Percentiles rank a stretch among this genome's conserved stretches.
Evolutionary conservation across 1,140 invertebrate genomes (phyloP).

Genomic region (Stegodyphus mimosarum): DNA sequence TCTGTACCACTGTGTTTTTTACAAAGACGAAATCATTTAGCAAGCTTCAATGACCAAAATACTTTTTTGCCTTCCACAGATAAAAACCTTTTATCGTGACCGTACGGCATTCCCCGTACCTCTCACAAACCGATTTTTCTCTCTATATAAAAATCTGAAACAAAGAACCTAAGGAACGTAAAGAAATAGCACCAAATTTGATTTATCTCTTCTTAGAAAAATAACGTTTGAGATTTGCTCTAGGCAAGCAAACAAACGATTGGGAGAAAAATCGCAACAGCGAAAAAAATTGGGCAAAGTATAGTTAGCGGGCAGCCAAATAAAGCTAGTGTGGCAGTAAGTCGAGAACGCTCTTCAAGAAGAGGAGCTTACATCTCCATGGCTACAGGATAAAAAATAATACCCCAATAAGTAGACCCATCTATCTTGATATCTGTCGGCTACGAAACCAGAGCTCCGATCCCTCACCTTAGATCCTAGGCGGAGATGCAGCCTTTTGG

Average conservation of each 20-base stretch:
- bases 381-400: conserved; percentile 58
- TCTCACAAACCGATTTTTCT: too few relatives aligned
- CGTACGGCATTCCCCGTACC: too few relatives aligned
- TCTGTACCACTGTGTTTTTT: too few relatives aligned
- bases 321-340: neutral
- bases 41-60: too few relatives aligned
- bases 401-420: conserved; percentile 53
- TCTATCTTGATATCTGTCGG: conserved; percentile 57
- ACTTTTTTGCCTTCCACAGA: too few relatives aligned
- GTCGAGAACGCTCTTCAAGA: conserved; percentile 3
- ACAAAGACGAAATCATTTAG: too few relatives aligned
- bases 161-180: neutral
- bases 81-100: too few relatives aligned
- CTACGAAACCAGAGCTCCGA: conserved; percentile 36
- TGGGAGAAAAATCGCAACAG: neutral
- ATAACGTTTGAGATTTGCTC: conserved; percentile 2
- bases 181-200: neutral
- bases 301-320: conserved; percentile 16
- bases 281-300: neutral
- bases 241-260: conserved; percentile 5
- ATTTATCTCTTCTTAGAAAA: conserved; percentile 11
- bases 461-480: conserved; percentile 10
- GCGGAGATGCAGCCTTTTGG: conserved; percentile 10
- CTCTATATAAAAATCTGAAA: too few relatives aligned
- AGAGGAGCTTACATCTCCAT: conserved; percentile 25